phyloP scores from a whole-genome alignment of 2,113 vertebrate genomes.

The Oryzias woworae region DNA sequence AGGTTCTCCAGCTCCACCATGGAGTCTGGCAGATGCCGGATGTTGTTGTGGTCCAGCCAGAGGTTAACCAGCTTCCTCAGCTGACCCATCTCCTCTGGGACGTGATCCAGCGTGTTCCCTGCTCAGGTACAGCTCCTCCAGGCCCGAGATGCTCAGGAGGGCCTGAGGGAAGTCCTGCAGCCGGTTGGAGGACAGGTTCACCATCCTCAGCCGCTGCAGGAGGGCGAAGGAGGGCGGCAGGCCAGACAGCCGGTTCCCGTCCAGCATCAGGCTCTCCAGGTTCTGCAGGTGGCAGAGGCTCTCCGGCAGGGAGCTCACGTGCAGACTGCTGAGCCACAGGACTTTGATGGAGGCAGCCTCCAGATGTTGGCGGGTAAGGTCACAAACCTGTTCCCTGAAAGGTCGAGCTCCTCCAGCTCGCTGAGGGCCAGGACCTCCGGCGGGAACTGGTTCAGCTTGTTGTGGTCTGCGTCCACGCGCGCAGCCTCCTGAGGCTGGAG shows the following conservation, averaged over 20 bases:
- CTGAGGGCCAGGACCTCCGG: conserved; percentile 81
- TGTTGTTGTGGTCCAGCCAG: conserved; percentile 95
- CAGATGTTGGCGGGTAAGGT: conserved; percentile 83
- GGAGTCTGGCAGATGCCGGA: conserved; percentile 91
- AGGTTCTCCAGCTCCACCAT: conserved; percentile 87
- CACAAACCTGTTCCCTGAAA: conserved; percentile 90
- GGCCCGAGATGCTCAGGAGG: conserved; percentile 79
- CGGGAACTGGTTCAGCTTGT: conserved; percentile 88
- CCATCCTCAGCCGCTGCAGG: conserved; percentile 89
- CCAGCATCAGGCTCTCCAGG: conserved; percentile 96
- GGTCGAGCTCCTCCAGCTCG: conserved; percentile 93
- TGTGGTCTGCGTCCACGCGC: conserved; percentile 94
- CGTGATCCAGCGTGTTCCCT: conserved; percentile 85
- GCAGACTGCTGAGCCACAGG: conserved; percentile 91
- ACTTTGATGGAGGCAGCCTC: conserved; percentile 85
- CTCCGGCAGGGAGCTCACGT: conserved; percentile 80
- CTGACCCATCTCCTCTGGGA: conserved; percentile 82
- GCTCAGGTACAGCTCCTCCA: conserved; percentile 96
- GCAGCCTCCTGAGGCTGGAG: conserved; percentile 78
- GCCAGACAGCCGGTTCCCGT: conserved; percentile 82
- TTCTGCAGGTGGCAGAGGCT: conserved; percentile 84
- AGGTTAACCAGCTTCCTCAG: conserved; percentile 86
- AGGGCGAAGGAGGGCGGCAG: conserved; percentile 82
- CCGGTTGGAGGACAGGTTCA: conserved; percentile 93
- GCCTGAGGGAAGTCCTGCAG: conserved; percentile 85